A percentile compares a stretch with the other conserved stretches of the same genome.
Conservation (phyloP, 2,113 vertebrate species). For the Dicrurus megarhynchus region DNA sequence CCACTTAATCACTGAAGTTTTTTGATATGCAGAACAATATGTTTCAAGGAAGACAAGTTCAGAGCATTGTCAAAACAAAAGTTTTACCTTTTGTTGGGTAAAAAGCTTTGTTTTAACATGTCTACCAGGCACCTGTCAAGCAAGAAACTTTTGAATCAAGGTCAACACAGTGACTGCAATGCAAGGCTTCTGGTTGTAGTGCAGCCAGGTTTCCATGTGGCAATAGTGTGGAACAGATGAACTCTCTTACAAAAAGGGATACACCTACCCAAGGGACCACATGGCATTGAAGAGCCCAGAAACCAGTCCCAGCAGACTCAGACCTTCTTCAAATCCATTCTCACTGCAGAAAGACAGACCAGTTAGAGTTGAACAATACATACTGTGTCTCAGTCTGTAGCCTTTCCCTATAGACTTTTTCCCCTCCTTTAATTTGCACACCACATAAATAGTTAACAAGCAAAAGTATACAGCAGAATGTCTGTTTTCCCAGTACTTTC, state of each 20-base stretch:
- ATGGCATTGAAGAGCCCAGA: conserved; percentile 76
- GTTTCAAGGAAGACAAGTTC: not conserved
- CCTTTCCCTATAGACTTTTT: not conserved
- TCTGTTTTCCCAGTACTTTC: not conserved
- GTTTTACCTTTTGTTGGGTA: not conserved
- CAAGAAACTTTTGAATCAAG: not conserved
- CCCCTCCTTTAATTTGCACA: not conserved
- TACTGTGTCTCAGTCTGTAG: not conserved
- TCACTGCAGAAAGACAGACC: conserved; percentile 67
- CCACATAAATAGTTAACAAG: not conserved
- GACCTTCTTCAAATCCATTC: conserved; percentile 80
- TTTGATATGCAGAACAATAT: not conserved
- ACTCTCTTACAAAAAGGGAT: not conserved
- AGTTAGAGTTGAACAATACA: conserved; percentile 42
- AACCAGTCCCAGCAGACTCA: conserved; percentile 76
- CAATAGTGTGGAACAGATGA: not conserved
- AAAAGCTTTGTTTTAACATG: not conserved
- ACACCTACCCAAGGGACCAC: conserved; percentile 80
- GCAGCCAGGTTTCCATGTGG: not conserved
- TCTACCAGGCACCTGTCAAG: not conserved
- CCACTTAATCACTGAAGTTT: not conserved
- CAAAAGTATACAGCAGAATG: not conserved
- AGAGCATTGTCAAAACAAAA: not conserved
- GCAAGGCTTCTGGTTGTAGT: not conserved
- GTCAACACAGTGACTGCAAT: not conserved